Evolutionary conservation across 1,140 invertebrate genomes (phyloP), one percentile per base, ranked within the genome.

Genomic region (Drosophila kikkawai): DNA sequence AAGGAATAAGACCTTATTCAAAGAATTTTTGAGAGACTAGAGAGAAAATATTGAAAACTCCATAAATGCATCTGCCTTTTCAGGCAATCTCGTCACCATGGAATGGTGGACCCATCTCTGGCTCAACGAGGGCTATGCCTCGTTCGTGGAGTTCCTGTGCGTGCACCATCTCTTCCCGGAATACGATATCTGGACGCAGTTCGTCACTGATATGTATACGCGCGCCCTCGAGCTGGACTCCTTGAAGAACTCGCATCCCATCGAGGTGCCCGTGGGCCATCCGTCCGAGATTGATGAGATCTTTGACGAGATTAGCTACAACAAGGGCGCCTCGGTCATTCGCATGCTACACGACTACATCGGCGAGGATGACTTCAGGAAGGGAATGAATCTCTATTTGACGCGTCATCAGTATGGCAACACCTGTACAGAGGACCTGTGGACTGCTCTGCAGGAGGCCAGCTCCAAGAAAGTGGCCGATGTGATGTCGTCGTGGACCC

Each of bases 291-390:
- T 99, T 77, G 97, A 98, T 91, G 97, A 98, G 93, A 98, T 99
- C 78, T 99, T 99, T 93, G 98, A 99, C 94, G 96, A 97, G 78
- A 99, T 99, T 88, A 98, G 98, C 39, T 99, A 99, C 93, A 96
- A 96, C 79, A 99, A 99, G 94, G 97, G 96, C 17, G 97, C 97
- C 0, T 98, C 97, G 39, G 96, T 99, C 3, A 99, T 99, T 55
- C 95, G 98, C 79, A 99, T 99, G 99, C 93, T 99, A 42, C 98
- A 99, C 92, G 95, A 96, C 85, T 99, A 98, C 84, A 97, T 99
- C 83, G 98, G 98, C 11, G 98, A 99, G 93, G 95, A 96, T 83
- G 96, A 97, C 93, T 99, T 99, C 92, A 95, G 97, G n/a, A 97
- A 96, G 93, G 98, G 98, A 29, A 98, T 99, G 97, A 96, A 98